Base-by-base conservation (phyloP, 2,113 vertebrate genomes). In the Acanthochromis polyacanthus region DNA sequence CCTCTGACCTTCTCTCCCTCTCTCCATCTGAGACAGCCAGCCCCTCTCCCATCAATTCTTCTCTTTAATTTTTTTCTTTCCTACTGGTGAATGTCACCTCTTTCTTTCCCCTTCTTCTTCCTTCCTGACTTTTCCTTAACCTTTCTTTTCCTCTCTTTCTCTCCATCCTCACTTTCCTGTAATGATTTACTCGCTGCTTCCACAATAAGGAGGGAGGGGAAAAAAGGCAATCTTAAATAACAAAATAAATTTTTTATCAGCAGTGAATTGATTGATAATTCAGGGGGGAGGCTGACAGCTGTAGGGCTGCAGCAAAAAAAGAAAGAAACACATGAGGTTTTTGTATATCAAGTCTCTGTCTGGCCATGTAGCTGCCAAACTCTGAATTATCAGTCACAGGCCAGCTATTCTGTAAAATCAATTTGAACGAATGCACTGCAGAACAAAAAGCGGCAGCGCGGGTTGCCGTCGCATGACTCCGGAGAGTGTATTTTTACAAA, bases 1-100 rank as follows among this genome's bases (percentile, higher is more conserved):
- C 71, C 75, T 77, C 82, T 90, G 87, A 92, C 92, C 89, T 91
- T 89, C 80, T 85, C 89, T 77, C 43, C 16, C 65, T 63, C 83
- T 73, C 78, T 71, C 66, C 81, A 25, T 61, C 62, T 38, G 55
- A 92, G 74, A 85, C 80, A 71, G 40, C 68, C 25, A 46, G 38
- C 40, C 28, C 64, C 71, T 75, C 48, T 77, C 61, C 61, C 78
- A 81, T 90, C 90, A 83, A 77, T 85, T 89, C 66, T 30, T 63
- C 72, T 40, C 71, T 83, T 83, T 78, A 14, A 80, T 75, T 84
- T 82, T 71, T 75, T 28, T 28, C 17, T 14, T 16, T 62, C 65
- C 50, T 40, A 55, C 75, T 64, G 28, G 25, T 88, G 83, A 91
- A 91, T 92, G 82, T 90, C 90, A 87, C 56, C 69, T 40, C 14